Evolutionary conservation across 64 coral and sea anemone species (phyloP), one percentile per base, ranked within the genome.

Genomic region (Pocillopora verrucosa): DNA sequence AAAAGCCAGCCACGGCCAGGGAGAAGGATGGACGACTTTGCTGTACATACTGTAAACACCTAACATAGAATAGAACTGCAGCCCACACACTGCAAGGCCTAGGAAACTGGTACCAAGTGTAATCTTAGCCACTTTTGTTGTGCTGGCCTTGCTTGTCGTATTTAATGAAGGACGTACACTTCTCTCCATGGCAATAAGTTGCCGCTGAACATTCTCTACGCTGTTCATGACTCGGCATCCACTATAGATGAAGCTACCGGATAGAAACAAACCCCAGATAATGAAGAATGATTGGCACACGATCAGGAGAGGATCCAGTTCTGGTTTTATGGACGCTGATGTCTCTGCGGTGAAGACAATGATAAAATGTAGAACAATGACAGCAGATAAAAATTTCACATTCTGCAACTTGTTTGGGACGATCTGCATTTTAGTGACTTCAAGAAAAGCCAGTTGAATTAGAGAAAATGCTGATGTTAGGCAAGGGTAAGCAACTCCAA

Each of bases 241-340:
- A 16, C 92, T 94, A 79, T 94, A 94, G 19, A 94, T 73, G 79
- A 94, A 94, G 24, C 86, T 82, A 17, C 60, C 45, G 13, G 86
- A 94, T 13, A 88, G 68, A 16, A 89, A 4, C 60, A 94, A 45
- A 3, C 92, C 87, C 92, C 92, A 94, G 24, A 89, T 10, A 59
- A 94, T 94, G 73, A 94, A 94, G 56, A 94, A 89, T 1, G 79
- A 94, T 62, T 93, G 92, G 25, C 92, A 93, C 16, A 84, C 92
- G 61, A 89, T 77, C 15, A 93, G 59, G 22, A 93, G 78, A 11
- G 36, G 16, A 17, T 82, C 74, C 73, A 73, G 24, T 14, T 80
- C 87, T 17, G 91, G 59, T 16, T 88, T 82, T 26, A 93, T 20
- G 10, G 91, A 79, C 13, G 86, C 14, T 11, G 36, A 45, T 9